Conservation (phyloP, 2,113 vertebrate species). For the Ramphastos sulfuratus region DNA sequence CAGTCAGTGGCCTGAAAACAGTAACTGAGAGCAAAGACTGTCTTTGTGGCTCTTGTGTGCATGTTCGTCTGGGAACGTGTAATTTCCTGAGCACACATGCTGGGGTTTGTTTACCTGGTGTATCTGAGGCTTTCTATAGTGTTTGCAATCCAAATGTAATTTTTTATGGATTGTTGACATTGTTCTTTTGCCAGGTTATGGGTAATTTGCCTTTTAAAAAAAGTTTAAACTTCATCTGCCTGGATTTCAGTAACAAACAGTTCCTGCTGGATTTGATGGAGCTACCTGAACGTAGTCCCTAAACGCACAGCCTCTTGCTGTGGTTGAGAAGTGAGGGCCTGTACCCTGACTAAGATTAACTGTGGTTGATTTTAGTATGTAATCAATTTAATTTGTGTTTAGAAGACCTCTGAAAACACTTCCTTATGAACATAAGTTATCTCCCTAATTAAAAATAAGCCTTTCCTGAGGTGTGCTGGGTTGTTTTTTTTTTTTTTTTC, state of each 20-base stretch:
- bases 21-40: not conserved
- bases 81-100: not conserved
- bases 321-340: not conserved
- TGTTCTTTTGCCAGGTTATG: not conserved
- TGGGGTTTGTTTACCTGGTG: not conserved
- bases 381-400: not conserved
- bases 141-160: not conserved
- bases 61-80: not conserved
- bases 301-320: not conserved
- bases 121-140: not conserved
- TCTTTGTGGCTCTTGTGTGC: not conserved
- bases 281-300: not conserved
- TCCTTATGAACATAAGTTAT: not conserved
- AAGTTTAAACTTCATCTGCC: not conserved
- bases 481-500: not conserved
- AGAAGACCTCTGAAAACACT: not conserved
- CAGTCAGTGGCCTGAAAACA: not conserved
- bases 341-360: not conserved
- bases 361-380: not conserved
- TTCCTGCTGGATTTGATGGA: not conserved
- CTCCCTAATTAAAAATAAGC: not conserved
- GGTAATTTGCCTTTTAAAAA: not conserved
- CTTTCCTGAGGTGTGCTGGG: not conserved
- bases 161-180: not conserved
- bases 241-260: not conserved